A percentile compares a stretch with the other conserved stretches of the same genome.
phyloP scores from a whole-genome alignment of 92 coral and sea anemone genomes.

The Blastomussa wellsi region DNA sequence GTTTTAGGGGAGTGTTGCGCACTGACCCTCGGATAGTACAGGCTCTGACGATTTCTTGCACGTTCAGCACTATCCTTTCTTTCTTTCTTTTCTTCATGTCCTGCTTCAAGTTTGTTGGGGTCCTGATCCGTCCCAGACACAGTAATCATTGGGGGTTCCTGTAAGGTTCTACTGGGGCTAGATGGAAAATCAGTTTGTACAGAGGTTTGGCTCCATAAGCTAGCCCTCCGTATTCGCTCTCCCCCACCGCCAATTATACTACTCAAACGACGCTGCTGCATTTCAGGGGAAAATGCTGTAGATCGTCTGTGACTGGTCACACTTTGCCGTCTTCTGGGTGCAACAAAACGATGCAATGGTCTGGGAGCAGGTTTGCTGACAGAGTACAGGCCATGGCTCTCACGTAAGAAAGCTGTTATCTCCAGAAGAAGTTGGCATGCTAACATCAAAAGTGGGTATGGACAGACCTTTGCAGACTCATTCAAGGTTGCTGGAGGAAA shows the following conservation, averaged over 20 bases:
- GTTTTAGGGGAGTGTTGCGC: conserved; percentile 19
- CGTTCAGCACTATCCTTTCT: conserved; percentile 32
- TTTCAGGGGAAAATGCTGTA: conserved; percentile 43
- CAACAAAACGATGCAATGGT: conserved; percentile 50
- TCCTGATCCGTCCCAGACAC: conserved; percentile 55
- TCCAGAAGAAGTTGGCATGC: conserved; percentile 97
- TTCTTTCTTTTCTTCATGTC: conserved; percentile 22
- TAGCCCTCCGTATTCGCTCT: conserved; percentile 67
- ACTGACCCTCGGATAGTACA: conserved; percentile 27
- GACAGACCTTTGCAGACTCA: conserved; percentile 84
- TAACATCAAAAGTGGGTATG: conserved; percentile 91
- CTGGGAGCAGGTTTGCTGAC: conserved; percentile 57
- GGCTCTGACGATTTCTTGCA: conserved; percentile 28
- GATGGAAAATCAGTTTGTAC: conserved; percentile 67
- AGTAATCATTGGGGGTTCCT: conserved; percentile 79
- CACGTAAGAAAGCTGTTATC: conserved; percentile 97
- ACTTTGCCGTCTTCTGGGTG: conserved; percentile 35
- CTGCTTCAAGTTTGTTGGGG: conserved; percentile 28
- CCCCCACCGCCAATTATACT: conserved; percentile 75
- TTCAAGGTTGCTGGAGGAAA: conserved; percentile 72
- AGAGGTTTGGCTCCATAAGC: conserved; percentile 79
- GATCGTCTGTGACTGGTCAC: conserved; percentile 40
- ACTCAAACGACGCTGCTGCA: conserved; percentile 67
- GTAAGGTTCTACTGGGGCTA: conserved; percentile 57
- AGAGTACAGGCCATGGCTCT: conserved; percentile 90